phyloP scores from a whole-genome alignment of 1,140 invertebrate genomes.

The Atta colombica region DNA sequence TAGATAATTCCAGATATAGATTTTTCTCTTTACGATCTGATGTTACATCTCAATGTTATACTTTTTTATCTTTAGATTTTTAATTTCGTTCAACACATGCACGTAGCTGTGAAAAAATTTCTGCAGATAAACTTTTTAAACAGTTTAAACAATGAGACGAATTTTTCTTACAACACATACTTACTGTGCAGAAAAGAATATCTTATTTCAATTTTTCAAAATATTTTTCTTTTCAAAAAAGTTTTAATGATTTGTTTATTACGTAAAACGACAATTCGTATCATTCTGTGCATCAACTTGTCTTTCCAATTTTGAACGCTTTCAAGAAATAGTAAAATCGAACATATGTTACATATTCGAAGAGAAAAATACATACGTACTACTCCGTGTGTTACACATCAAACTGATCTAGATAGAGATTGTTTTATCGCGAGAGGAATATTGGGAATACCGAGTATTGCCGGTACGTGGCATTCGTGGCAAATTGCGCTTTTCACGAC shows the following conservation, averaged over 20 bases:
- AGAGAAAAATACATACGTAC: background rate
- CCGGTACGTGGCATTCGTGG: background rate
- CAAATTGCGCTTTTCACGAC: constrained; percentile 28
- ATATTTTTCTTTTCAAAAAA: background rate
- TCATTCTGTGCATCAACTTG: background rate
- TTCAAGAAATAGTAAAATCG: background rate
- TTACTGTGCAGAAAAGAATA: background rate
- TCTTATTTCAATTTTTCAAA: background rate
- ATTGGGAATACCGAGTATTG: constrained; percentile 4
- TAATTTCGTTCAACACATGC: background rate
- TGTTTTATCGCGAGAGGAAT: background rate
- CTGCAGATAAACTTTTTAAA: background rate
- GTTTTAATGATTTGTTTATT: background rate
- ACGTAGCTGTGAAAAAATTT: background rate
- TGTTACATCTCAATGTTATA: background rate
- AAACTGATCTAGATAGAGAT: background rate
- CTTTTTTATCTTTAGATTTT: background rate
- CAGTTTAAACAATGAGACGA: background rate
- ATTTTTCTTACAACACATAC: background rate
- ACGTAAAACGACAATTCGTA: background rate
- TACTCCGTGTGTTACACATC: background rate
- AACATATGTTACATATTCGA: background rate
- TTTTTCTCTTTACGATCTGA: background rate
- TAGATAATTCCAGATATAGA: background rate
- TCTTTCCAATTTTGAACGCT: constrained; percentile 3